phyloP scores from a whole-genome alignment of 2,888 invertebrate species.

The Mesorhabditis belari region DNA sequence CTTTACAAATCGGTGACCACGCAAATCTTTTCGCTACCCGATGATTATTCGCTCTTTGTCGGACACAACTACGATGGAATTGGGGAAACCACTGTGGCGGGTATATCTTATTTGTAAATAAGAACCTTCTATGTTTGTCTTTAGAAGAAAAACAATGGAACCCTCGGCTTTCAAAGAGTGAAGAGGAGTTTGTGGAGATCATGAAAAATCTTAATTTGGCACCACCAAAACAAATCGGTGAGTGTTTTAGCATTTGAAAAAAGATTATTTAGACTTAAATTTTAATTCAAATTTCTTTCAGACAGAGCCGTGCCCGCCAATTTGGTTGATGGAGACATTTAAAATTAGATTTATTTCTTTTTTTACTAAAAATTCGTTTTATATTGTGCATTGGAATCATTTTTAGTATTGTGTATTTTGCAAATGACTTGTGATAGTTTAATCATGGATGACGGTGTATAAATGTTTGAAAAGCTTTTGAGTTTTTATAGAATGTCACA shows the following conservation, averaged over 20 bases:
- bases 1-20: slow-evolving; percentile 81
- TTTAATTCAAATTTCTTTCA: slow-evolving; percentile 6
- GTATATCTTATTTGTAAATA: no score
- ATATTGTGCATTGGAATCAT: no score
- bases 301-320: slow-evolving; percentile 28
- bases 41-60: slow-evolving; percentile 76
- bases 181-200: slow-evolving; percentile 76
- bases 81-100: slow-evolving; percentile 9
- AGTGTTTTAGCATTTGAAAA: slow-evolving; percentile 44
- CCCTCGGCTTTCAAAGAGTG: slow-evolving; percentile 74
- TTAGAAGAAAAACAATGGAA: slow-evolving; percentile 79
- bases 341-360: no score
- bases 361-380: no score
- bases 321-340: slow-evolving; percentile 26
- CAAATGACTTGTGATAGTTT: no score
- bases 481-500: no score
- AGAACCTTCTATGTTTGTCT: no score
- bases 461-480: no score
- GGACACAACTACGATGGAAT: slow-evolving; percentile 85
- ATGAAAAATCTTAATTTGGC: slow-evolving; percentile 87
- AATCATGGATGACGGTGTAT: no score
- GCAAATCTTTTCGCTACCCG: slow-evolving; percentile 79
- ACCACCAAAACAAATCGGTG: slow-evolving; percentile 91
- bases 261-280: not conserved
- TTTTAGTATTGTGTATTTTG: no score